phyloP scores from a whole-genome alignment of 2,113 vertebrate species.

The Ammodytes dubius region DNA sequence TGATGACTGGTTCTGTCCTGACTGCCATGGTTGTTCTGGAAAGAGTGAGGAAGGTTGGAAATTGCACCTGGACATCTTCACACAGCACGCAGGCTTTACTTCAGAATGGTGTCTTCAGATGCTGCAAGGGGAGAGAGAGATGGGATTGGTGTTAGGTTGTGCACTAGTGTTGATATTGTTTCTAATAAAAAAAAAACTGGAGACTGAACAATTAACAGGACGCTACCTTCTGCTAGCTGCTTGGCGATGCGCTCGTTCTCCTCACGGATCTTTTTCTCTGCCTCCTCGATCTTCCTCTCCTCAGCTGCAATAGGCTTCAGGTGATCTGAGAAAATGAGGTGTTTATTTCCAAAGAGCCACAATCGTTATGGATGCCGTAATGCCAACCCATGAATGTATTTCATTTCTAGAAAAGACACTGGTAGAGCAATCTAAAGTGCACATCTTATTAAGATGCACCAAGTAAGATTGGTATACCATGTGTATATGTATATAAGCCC shows the following conservation, averaged over 20 bases:
- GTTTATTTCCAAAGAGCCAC: neutral
- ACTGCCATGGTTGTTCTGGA: neutral
- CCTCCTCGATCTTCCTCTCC: slow-evolving; percentile 89
- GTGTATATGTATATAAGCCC: neutral
- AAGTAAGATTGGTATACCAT: neutral
- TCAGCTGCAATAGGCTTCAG: slow-evolving; percentile 93
- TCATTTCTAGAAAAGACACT: neutral
- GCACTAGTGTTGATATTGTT: neutral
- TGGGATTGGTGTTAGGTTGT: neutral
- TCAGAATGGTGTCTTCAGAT: slow-evolving; percentile 90
- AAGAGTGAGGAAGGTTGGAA: slow-evolving; percentile 39
- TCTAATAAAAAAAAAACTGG: neutral
- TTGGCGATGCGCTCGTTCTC: slow-evolving; percentile 92
- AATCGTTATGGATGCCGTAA: neutral
- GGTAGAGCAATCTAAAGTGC: neutral
- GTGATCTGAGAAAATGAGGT: slow-evolving; percentile 81
- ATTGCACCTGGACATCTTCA: slow-evolving; percentile 48
- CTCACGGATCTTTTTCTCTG: slow-evolving; percentile 89
- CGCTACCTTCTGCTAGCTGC: slow-evolving; percentile 90
- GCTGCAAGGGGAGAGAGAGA: slow-evolving; percentile 77
- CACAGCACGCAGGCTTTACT: slow-evolving; percentile 62
- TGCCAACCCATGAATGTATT: neutral
- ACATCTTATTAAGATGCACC: neutral
- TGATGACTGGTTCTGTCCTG: slow-evolving; percentile 9
- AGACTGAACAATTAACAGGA: neutral